Evolutionary conservation across 2,888 invertebrate species (phyloP), one percentile per base, ranked within the genome.

Genomic region (Spodoptera littoralis): DNA sequence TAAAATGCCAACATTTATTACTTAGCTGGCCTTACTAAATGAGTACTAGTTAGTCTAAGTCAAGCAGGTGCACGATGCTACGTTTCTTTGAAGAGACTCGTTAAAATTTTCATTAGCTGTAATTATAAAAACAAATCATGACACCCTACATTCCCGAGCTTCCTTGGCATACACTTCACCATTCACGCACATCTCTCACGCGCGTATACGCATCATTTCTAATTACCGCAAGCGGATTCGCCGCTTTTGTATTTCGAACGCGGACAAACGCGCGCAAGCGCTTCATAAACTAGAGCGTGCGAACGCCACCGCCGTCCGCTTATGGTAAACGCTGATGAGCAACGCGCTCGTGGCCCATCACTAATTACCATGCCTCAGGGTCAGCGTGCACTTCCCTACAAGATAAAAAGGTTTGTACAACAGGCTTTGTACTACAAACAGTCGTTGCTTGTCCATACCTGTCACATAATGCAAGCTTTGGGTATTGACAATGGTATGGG

Each of bases 241-340:
- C 74, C 71, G 64, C 74, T 76, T 74, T 79, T 78, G 75, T 72
- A 77, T 80, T 79, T 73, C 69, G 66, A 79, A 80, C 73, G 73
- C 72, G 76, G 59, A 68, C 64, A 60, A 70, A 55, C 67, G 57
- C 57, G 47, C 79, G 81, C 77, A 75, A 58, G 75, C 79, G 77
- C 65, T 54, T 55, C 47, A 45, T 60, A 72, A 90, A 85, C 81
- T 88, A 80, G 90, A 88, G 85, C 90, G 90, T 90, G 91, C 81
- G 91, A 90, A 82, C 84, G 61, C 50, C 71, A 73, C 55, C 60
- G 61, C 63, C 59, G 45, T 65, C 79, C 82, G 80, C 74, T 77
- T 84, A 86, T 82, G 85, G 83, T 64, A 60, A 76, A 73, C 77
- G 67, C 70, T 85, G 86, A 86, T 86, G 87, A 85, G 83, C 75